Conservation (phyloP, 2,888 invertebrate genomes). For the Portevinia maculata region DNA sequence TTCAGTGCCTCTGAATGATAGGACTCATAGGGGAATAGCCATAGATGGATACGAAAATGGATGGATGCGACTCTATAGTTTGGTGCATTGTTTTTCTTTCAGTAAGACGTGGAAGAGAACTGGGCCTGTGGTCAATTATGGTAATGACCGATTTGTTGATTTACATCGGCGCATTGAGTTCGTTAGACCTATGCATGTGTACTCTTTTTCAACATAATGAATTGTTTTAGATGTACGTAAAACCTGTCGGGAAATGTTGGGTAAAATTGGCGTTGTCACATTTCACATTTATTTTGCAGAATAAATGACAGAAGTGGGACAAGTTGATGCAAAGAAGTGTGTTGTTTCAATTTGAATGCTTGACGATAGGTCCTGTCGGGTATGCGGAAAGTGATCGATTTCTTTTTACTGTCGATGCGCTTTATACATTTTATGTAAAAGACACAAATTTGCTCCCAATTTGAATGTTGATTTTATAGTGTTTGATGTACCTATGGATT, state of each 20-base stretch:
- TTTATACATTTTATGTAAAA: neutral
- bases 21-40: conserved; percentile 45
- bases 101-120: conserved; percentile 28
- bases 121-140: conserved; percentile 66
- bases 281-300: conserved; percentile 4
- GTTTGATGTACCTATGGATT: too few relatives aligned
- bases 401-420: neutral
- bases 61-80: conserved; percentile 8
- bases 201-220: neutral
- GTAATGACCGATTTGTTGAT: conserved; percentile 49
- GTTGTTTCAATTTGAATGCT: conserved; percentile 6
- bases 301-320: conserved; percentile 52
- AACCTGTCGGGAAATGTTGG: conserved; percentile 9
- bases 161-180: conserved; percentile 47
- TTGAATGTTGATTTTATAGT: neutral
- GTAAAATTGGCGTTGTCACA: conserved; percentile 38
- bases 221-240: conserved; percentile 6
- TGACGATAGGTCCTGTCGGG: conserved; percentile 7
- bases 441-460: neutral
- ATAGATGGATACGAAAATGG: conserved; percentile 60
- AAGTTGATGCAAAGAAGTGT: conserved; percentile 11
- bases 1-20: conserved; percentile 48
- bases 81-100: conserved; percentile 46
- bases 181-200: conserved; percentile 4
- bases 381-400: conserved; percentile 10